Base-by-base conservation (phyloP, 2,113 vertebrate species). In the Hoplias malabaricus region DNA sequence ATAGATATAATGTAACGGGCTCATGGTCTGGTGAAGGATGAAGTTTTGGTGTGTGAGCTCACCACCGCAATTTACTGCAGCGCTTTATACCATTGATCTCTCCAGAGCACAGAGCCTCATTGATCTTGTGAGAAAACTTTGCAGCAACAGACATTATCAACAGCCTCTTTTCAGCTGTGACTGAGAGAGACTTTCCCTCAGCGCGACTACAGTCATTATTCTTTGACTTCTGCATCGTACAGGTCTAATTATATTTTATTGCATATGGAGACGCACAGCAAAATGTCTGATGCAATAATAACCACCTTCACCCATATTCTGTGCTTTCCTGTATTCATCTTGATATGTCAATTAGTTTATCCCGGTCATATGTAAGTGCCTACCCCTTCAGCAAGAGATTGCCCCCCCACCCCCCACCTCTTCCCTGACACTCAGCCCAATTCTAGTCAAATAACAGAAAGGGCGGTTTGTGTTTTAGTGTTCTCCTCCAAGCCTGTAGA, bases 11-110 rank as follows among this genome's bases (percentile, higher is more conserved):
- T 7, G n/a, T 21, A 21, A 3, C 48, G 8, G 21, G n/a, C 48
- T 21, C n/a, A 9, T 10, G 57, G 3, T 48, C 23, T 75, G 11
- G 48, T 27, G n/a, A 33, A 48, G 16, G 40, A 16, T 63, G 36
- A 36, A 27, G 40, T 67, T 29, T 56, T 68, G 56, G 48, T 38
- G 7, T 68, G 25, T 21, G 14, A 57, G 56, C 9, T 42, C 34
- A 76, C 62, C n/a, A 56, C 14, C 38, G 31, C 61, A 67, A 67
- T 76, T 42, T 76, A 69, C 75, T 61, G 54, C 54, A 78, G 67
- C 42, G 50, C 63, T 57, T 34, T 34, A n/a, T n/a, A 2, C 10
- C 43, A 69, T 69, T 70, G 66, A 61, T 71, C 66, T 53, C 76
- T 71, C 33, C 23, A 53, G 56, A 36, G 38, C 65, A 12, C 36